Conservation (phyloP, 64 coral and sea anemone species). For the Montipora efflorescens region DNA sequence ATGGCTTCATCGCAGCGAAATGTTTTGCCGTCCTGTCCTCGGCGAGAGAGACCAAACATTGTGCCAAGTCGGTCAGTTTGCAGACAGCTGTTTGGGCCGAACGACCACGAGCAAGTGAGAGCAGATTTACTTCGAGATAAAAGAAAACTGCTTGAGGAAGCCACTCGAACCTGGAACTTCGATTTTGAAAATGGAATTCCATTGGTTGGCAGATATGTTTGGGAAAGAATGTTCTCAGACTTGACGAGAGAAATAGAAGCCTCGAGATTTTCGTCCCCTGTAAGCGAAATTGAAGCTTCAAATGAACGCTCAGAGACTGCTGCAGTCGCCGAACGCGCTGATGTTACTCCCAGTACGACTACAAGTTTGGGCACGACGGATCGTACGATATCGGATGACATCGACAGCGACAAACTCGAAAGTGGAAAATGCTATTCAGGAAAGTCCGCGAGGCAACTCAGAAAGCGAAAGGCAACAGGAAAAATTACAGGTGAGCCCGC, state of each 20-base stretch:
- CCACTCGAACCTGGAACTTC: conserved; percentile 71
- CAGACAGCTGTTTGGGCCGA: conserved; percentile 66
- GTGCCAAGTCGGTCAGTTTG: conserved; percentile 38
- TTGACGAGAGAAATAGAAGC: neutral
- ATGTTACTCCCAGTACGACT: conserved; percentile 17
- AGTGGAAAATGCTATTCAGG: neutral
- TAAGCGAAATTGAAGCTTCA: neutral
- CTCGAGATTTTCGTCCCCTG: conserved; percentile 12
- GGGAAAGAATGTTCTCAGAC: conserved; percentile 26
- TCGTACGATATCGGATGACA: conserved; percentile 15
- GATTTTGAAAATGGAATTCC: conserved; percentile 74
- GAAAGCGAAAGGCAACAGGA: neutral
- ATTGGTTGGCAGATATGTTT: conserved; percentile 55
- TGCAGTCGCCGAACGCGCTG: neutral
- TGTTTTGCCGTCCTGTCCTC: neutral
- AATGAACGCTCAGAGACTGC: neutral
- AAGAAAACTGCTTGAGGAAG: conserved; percentile 25
- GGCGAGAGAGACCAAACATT: conserved; percentile 17
- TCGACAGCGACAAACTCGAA: neutral
- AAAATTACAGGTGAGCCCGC: conserved; percentile 20
- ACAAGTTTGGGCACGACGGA: conserved; percentile 12
- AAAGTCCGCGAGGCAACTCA: neutral
- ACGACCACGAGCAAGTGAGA: conserved; percentile 53
- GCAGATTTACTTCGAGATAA: conserved; percentile 56
- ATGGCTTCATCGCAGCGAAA: conserved; percentile 26